These are phyloP conservation scores for Gadopsis bispinosus DNA, from an alignment of 2,797 vertebrate genomes.

Conservation along the genomic window DNA sequence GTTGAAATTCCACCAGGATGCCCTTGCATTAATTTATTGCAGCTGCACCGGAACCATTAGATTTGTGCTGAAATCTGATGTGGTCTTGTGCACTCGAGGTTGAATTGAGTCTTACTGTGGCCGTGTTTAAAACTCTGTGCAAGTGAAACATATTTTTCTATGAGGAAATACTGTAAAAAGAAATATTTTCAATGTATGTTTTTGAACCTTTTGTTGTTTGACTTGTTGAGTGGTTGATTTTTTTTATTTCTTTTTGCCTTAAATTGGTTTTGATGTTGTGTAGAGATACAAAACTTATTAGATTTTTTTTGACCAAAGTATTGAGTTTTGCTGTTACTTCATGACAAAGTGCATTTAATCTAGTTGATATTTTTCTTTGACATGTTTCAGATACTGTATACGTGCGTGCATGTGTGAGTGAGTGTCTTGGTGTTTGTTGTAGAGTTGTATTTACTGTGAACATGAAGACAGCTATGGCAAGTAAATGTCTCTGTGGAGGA, in stretches of 20 bases:
- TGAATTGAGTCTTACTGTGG: constrained; percentile 57
- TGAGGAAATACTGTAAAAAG: constrained; percentile 78
- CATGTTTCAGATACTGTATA: constrained; percentile 49
- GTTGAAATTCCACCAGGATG: constrained; percentile 39
- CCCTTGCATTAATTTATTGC: constrained; percentile 34
- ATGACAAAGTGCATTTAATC: constrained; percentile 81
- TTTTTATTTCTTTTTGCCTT: constrained; percentile 67
- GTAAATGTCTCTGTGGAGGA: constrained; percentile 30
- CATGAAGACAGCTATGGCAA: constrained; percentile 29
- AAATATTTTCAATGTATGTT: constrained; percentile 81
- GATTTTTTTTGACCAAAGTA: constrained; percentile 87
- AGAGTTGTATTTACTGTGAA: constrained; percentile 62
- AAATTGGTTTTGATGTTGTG: constrained; percentile 78
- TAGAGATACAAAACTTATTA: constrained; percentile 56
- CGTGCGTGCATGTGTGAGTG: constrained; percentile 40
- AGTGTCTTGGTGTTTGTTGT: constrained; percentile 48
- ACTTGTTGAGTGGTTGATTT: constrained; percentile 70
- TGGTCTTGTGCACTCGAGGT: constrained; percentile 60
- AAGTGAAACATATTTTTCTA: constrained; percentile 84
- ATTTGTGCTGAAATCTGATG: constrained; percentile 60
- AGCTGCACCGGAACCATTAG: constrained; percentile 57
- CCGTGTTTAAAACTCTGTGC: constrained; percentile 67
- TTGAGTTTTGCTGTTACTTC: constrained; percentile 71
- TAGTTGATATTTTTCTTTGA: constrained; percentile 57
- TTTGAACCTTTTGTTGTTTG: constrained; percentile 71